phyloP scores from a whole-genome alignment of 1,140 invertebrate species.

The Galleria mellonella region DNA sequence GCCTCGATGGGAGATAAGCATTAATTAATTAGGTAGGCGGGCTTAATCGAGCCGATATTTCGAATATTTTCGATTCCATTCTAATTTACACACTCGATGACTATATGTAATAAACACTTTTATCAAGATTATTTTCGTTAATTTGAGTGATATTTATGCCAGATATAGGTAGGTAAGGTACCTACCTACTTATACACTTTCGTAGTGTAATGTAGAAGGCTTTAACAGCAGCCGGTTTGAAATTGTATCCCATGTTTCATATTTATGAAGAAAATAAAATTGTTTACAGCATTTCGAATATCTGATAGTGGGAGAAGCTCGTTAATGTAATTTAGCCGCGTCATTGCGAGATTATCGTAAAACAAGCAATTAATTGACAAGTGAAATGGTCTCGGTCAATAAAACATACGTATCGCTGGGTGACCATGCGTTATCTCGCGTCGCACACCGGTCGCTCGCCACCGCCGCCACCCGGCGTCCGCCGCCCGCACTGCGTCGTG shows the following conservation, averaged over 20 bases:
- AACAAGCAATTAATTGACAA: neutral
- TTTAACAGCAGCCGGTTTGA: too few species aligned
- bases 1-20: conserved; percentile 28
- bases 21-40: conserved; percentile 43
- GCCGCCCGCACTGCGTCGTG: conserved; percentile 9
- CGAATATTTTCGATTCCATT: conserved; percentile 35
- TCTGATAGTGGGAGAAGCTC: too few species aligned
- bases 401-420: conserved; percentile 2
- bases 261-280: too few species aligned
- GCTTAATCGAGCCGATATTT: conserved; percentile 38
- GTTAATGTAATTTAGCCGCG: too few species aligned
- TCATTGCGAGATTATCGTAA: too few species aligned
- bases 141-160: conserved; percentile 13
- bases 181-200: too few species aligned
- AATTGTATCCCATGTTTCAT: too few species aligned
- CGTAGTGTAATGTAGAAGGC: too few species aligned
- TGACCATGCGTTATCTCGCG: conserved; percentile 18
- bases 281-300: too few species aligned
- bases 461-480: conserved; percentile 11
- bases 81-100: conserved; percentile 35
- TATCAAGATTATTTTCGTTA: conserved; percentile 21
- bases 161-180: too few species aligned
- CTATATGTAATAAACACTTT: conserved; percentile 34
- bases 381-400: conserved; percentile 1
- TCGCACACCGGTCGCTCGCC: conserved; percentile 2